phyloP scores from a whole-genome alignment of 2,797 vertebrate species.

The Enteromius viviparus region DNA sequence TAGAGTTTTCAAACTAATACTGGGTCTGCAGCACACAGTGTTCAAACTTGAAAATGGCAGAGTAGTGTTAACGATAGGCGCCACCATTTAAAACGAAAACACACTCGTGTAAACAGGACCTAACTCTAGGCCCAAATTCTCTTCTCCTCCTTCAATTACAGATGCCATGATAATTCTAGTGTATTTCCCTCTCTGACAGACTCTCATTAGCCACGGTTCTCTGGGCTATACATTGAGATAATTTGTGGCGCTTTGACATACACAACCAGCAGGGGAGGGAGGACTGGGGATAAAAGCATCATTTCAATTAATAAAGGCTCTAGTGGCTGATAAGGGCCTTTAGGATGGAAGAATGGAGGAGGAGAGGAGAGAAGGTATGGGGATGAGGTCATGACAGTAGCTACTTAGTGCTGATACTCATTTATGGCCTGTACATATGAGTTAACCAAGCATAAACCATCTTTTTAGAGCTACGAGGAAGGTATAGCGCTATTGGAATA shows the following conservation, averaged over 20 bases:
- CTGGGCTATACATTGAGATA: conserved; percentile 80
- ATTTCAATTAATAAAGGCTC: conserved; percentile 66
- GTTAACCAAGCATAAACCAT: conserved; percentile 57
- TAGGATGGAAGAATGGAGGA: conserved; percentile 34
- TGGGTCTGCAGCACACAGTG: too few species aligned
- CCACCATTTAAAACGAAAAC: too few species aligned
- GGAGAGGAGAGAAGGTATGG: conserved; percentile 41
- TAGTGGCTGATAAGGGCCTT: conserved; percentile 55
- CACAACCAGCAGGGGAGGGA: conserved; percentile 75
- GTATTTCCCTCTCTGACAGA: conserved; percentile 79
- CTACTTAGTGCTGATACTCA: conserved; percentile 58
- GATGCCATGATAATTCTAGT: conserved; percentile 77
- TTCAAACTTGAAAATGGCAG: too few species aligned
- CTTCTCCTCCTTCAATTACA: conserved; percentile 46
- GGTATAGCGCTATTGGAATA: neutral
- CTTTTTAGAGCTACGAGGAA: conserved; percentile 49
- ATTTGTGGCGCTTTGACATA: conserved; percentile 81
- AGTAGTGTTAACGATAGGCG: too few species aligned
- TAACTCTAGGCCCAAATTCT: conserved; percentile 27
- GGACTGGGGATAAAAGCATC: conserved; percentile 61
- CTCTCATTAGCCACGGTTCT: conserved; percentile 79
- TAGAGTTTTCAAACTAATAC: too few species aligned
- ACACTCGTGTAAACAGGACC: too few species aligned
- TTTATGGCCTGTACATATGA: conserved; percentile 60
- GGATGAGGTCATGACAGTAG: conserved; percentile 58